Conservation (phyloP, 1,140 invertebrate species). For the Lucilia cuprina region DNA sequence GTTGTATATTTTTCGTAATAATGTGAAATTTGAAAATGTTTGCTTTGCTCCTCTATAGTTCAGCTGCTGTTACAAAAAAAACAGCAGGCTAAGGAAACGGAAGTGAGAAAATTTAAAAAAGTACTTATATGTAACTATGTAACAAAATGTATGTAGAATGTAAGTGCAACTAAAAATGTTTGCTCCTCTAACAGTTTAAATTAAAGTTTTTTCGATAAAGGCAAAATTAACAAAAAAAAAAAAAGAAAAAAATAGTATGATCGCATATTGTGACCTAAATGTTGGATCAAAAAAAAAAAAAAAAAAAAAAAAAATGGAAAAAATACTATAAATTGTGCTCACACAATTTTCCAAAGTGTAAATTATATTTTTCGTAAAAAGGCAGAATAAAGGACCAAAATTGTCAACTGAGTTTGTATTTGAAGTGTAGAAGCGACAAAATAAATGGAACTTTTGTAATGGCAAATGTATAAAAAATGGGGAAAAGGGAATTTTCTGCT, state of each 20-base stretch:
- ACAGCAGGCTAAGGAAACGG: background rate
- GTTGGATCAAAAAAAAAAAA: background rate
- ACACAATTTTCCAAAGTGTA: background rate
- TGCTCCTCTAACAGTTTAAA: background rate
- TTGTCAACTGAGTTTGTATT: no score
- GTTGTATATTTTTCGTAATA: background rate
- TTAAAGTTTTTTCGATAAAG: background rate
- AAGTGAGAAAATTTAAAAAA: background rate
- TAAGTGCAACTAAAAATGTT: background rate
- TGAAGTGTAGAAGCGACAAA: no score
- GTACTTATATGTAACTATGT: no score
- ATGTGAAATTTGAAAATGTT: background rate
- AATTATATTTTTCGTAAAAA: background rate
- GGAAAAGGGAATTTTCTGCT: no score
- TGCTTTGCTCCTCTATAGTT: background rate
- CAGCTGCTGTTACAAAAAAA: no score
- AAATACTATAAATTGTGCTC: background rate
- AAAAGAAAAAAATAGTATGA: background rate
- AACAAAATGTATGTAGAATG: background rate
- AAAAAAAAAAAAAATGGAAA: no score
- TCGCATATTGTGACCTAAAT: slow-evolving; percentile 11
- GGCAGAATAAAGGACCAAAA: no score
- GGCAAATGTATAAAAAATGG: no score
- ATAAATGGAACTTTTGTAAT: no score
- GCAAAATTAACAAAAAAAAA: background rate